Evolutionary conservation across 2,113 vertebrate species (phyloP).

Genomic region (Excalfactoria chinensis): DNA sequence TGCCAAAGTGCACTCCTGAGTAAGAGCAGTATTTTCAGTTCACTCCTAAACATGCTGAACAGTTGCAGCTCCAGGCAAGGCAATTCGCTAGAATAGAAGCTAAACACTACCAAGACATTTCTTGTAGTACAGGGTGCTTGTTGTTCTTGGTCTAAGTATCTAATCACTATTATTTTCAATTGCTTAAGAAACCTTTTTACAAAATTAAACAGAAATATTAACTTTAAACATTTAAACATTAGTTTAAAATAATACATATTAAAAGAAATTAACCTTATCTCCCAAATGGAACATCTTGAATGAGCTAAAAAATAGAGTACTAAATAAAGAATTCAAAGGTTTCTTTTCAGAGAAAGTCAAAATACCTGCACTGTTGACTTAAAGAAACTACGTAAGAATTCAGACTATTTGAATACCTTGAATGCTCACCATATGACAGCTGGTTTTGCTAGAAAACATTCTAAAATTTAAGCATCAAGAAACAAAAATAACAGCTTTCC

Average conservation of each 20-base stretch:
- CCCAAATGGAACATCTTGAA: background rate
- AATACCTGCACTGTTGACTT: background rate
- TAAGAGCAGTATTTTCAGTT: background rate
- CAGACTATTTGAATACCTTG: background rate
- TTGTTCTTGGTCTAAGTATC: background rate
- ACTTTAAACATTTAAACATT: background rate
- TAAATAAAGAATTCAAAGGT: background rate
- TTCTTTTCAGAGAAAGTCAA: background rate
- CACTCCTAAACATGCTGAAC: rapidly evolving
- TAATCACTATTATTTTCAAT: background rate
- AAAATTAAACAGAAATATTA: background rate
- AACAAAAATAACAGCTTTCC: background rate
- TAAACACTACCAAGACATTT: background rate
- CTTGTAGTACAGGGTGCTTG: background rate
- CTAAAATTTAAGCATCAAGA: background rate
- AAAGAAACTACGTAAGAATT: background rate
- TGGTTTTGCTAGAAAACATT: background rate
- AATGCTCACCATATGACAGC: background rate
- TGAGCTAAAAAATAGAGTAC: background rate
- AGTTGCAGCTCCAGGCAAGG: background rate
- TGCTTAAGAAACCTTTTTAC: background rate
- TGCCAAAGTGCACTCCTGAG: background rate
- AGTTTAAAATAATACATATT: background rate
- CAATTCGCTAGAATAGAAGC: background rate
- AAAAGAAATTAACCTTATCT: background rate